phyloP scores from a whole-genome alignment of 1,140 invertebrate genomes.

The Drosophila subpulchrella region DNA sequence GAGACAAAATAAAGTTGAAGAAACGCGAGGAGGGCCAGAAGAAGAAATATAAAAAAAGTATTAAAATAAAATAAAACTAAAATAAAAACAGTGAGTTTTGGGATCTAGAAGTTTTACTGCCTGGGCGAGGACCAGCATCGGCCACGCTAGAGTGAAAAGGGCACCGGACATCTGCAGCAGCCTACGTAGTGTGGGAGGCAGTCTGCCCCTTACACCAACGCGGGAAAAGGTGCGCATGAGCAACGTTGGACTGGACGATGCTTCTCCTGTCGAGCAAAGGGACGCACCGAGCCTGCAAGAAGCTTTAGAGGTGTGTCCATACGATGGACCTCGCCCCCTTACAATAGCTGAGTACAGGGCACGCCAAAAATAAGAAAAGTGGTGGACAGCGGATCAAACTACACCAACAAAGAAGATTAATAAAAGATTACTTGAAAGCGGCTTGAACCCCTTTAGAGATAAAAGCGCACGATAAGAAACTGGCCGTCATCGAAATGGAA shows the following conservation, averaged over 20 bases:
- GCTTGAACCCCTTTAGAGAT: not conserved
- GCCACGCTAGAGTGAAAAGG: too few relatives aligned
- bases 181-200: too few relatives aligned
- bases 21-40: too few relatives aligned
- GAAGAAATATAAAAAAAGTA: too few relatives aligned
- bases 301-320: not conserved
- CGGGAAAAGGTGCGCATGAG: not conserved
- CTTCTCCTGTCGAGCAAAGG: constrained; percentile 13
- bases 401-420: not conserved
- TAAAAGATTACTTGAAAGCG: not conserved
- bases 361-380: not conserved
- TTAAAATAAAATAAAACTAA: too few relatives aligned
- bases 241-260: not conserved
- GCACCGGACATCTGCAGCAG: too few relatives aligned
- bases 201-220: too few relatives aligned
- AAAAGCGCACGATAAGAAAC: not conserved
- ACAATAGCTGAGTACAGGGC: constrained; percentile 6
- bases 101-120: too few relatives aligned
- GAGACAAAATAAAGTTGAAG: too few relatives aligned
- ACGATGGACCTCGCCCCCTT: constrained; percentile 1
- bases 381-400: constrained; percentile 1
- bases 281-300: not conserved
- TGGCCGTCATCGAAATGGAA: not conserved
- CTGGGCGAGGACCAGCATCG: too few relatives aligned
- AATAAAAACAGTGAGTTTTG: too few relatives aligned